phyloP scores from a whole-genome alignment of 1,140 invertebrate species.

The Aphidius gifuensis region DNA sequence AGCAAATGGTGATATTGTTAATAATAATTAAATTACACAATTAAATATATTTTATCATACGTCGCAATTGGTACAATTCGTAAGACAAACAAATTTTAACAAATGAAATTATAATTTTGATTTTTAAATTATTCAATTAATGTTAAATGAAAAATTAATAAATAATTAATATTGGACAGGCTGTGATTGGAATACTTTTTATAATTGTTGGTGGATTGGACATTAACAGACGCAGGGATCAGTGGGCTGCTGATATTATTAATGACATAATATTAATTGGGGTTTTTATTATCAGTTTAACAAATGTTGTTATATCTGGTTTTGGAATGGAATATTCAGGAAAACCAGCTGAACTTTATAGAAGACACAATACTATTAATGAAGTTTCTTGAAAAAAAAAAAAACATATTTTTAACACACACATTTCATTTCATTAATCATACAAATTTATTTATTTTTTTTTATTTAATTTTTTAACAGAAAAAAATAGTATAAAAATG shows the following conservation, averaged over 20 bases:
- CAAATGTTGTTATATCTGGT: constrained; percentile 76
- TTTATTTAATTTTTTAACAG: too few species aligned
- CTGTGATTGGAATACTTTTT: constrained; percentile 74
- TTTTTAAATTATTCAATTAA: background rate
- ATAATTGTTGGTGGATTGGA: constrained; percentile 75
- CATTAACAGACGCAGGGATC: constrained; percentile 70
- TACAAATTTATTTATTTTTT: too few species aligned
- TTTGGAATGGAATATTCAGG: constrained; percentile 77
- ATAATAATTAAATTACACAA: too few species aligned
- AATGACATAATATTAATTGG: constrained; percentile 78
- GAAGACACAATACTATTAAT: constrained; percentile 4
- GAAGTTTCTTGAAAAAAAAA: background rate
- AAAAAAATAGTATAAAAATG: too few species aligned
- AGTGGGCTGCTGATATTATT: constrained; percentile 67
- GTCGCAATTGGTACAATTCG: constrained; percentile 28
- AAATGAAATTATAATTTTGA: background rate
- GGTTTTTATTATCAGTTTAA: constrained; percentile 73
- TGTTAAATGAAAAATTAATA: background rate
- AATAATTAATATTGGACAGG: constrained; percentile 51
- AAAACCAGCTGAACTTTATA: constrained; percentile 52
- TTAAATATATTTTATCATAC: constrained; percentile 7
- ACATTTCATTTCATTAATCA: too few species aligned
- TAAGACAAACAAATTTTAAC: background rate
- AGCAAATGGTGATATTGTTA: background rate
- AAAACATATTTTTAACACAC: background rate